These are phyloP conservation scores for Hydrotaea diabolus DNA, from an alignment of 2,888 invertebrate genomes.

Conservation along the genomic window DNA sequence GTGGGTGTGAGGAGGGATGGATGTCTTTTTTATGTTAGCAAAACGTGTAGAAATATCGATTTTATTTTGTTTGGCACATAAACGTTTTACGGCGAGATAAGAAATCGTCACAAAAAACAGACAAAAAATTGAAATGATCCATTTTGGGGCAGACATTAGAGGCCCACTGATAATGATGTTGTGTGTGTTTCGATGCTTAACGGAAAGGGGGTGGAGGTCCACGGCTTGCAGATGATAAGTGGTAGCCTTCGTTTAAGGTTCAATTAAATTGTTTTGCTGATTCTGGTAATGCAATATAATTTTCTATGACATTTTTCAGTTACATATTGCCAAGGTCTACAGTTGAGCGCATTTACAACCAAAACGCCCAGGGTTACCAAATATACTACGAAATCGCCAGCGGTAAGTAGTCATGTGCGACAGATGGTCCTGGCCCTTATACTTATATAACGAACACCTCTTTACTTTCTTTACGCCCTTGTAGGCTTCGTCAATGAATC, in stretches of 20 bases:
- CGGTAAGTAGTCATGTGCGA: constrained; percentile 72
- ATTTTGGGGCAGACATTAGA: not conserved
- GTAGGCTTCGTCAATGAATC: constrained; percentile 78
- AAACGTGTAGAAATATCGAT: constrained; percentile 58
- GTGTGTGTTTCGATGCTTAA: too few species aligned
- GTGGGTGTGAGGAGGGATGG: not conserved
- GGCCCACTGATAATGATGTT: not conserved
- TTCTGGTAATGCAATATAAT: not conserved
- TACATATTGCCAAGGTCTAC: constrained; percentile 78
- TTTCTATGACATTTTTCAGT: constrained; percentile 68
- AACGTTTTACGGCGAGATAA: constrained; percentile 4
- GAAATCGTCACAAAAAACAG: not conserved
- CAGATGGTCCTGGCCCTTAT: not conserved
- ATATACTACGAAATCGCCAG: constrained; percentile 83
- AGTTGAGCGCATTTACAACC: constrained; percentile 84
- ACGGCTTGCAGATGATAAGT: not conserved
- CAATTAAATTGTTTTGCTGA: not conserved
- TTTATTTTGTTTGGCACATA: constrained; percentile 42
- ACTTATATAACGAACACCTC: not conserved
- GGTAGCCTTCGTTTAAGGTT: not conserved
- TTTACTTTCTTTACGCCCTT: not conserved
- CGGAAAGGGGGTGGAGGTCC: too few species aligned
- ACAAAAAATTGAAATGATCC: not conserved
- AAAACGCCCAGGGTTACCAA: constrained; percentile 85
- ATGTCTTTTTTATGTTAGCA: constrained; percentile 6